phyloP scores from a whole-genome alignment of 2,797 vertebrate genomes.

The Acrocephalus scirpaceus region DNA sequence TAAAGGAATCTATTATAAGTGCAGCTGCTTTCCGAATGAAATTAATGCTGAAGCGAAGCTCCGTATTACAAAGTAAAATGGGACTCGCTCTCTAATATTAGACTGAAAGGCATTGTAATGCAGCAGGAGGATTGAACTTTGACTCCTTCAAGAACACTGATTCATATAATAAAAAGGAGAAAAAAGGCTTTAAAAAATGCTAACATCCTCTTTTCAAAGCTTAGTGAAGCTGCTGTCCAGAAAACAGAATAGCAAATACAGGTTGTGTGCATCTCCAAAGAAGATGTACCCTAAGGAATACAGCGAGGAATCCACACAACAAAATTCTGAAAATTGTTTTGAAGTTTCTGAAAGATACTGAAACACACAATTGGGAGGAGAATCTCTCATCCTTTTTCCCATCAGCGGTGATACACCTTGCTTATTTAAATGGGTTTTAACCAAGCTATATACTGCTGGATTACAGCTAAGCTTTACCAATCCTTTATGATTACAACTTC shows the following conservation, averaged over 20 bases:
- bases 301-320: not conserved
- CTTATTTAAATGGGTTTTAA: constrained; percentile 15
- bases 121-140: constrained; percentile 76
- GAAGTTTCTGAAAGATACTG: constrained; percentile 31
- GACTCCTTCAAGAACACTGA: constrained; percentile 76
- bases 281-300: constrained; percentile 21
- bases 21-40: constrained; percentile 76
- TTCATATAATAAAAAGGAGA: constrained; percentile 72
- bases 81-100: constrained; percentile 76
- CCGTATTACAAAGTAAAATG: constrained; percentile 80
- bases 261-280: constrained; percentile 18
- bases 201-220: constrained; percentile 70
- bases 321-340: constrained; percentile 36
- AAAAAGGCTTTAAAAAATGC: constrained; percentile 75
- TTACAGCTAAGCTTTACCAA: constrained; percentile 2
- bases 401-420: not conserved
- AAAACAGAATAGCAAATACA: constrained; percentile 66
- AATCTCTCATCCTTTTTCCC: not conserved
- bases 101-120: constrained; percentile 77
- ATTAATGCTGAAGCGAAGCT: constrained; percentile 75
- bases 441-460: not conserved
- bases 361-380: not conserved
- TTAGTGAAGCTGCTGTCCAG: constrained; percentile 50
- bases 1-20: constrained; percentile 78
- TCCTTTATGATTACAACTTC: not conserved